Base-by-base conservation (phyloP, 2,113 vertebrate genomes). In the Hydropotes inermis region DNA sequence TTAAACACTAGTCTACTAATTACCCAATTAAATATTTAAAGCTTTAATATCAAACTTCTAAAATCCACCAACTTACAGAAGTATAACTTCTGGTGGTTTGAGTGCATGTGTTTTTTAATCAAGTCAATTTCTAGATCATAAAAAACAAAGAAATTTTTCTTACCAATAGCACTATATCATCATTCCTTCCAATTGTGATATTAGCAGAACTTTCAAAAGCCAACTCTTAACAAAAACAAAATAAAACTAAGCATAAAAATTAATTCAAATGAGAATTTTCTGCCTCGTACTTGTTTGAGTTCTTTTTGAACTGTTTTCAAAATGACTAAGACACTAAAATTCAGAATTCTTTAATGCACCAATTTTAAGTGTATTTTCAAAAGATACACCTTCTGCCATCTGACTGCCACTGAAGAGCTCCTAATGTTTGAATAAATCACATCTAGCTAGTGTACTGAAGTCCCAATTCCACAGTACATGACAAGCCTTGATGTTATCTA, bases 401-500 rank as follows among this genome's bases (percentile, higher is more conserved):
- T 74, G 98, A 92, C 84, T 5, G 91, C 60, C 3, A 96, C 92
- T 36, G 47, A 70, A 96, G 87, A 97, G 97, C 95, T 98, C 98
- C 96, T 96, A 85, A 95, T 98, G 97, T 97, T 97, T 98, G 98
- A 98, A 90, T 97, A 98, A 98, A 94, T 95, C 21, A 2, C 39
- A 98, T 89, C 94, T 96, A 97, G 93, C 17, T 52, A 93, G 97
- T 96, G 97, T 81, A n/a, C 86, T 87, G 43, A 98, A 95, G 98
- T 98, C 94, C 64, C 61, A 95, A 74, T 55, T 93, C 95, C 97
- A 98, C 95, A 64, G 98, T 85, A 96, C 97, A 67, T 89, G 98
- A 98, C 98, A 95, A 78, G 97, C 92, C 97, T 98, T 97, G 99
- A 99, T 99, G 97, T 98, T 99, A 99, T 99, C 99, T 98, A 94